Base-by-base conservation (phyloP, 1,140 invertebrate species). In the Battus philenor region DNA sequence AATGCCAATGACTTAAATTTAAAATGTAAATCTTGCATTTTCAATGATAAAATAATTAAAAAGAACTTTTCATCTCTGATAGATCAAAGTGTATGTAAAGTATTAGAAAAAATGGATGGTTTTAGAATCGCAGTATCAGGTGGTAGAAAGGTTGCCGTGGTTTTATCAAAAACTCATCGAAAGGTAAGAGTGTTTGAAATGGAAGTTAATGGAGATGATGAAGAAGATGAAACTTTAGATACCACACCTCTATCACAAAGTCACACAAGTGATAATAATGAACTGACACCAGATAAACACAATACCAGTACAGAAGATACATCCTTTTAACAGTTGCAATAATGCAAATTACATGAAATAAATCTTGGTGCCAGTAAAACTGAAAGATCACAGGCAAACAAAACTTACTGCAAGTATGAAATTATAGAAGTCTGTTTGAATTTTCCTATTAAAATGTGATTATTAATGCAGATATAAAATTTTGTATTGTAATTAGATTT, bases 141-240 rank as follows among this genome's bases (percentile, higher is more conserved):
- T 0, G 89, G 91, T 6, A 87, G 96, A 24, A 96, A 97, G 87
- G 94, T 98, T 12, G 92, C 95, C 5, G 94, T 96, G 30, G 90
- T 98, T 44, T 80, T 97, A 6, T 93, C 93, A 9, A 92, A 94
- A 62, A 94, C 90, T 56, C 86, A 87, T 47, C 89, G 93, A 41
- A 94, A 95, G 74, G 92, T 98, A 27, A 87, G 94, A 48, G 87
- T 97, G 20, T 94, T 95, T 65, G 95, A 98, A 75, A 97, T 97
- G 90, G 96, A 98, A 87, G 93, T 91, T 0, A 95, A 96, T 66
- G 94, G 94, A 3, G 96, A 97, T 54, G 95, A 96, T 54, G 93
- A 95, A 17, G 93, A 95, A 36, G 92, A 93, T 27, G 93, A 89
- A 51, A 88, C 87, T 11, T 50, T 86, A 5, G 84, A 87, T 26